Conservation (phyloP, 1,140 invertebrate species). For the Armadillidium nasatum region DNA sequence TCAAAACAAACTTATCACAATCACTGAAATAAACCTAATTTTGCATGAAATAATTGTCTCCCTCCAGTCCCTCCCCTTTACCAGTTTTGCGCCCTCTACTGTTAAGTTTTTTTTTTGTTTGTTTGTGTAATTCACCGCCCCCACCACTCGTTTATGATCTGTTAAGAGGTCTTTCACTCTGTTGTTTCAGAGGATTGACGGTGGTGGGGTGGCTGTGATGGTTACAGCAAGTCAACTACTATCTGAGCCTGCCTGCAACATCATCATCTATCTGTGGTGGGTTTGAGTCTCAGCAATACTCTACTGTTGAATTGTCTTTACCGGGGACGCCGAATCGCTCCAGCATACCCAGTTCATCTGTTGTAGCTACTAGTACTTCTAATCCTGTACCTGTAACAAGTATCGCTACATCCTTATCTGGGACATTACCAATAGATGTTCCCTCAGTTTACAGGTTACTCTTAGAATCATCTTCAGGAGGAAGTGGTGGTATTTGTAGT, state of each 20-base stretch:
- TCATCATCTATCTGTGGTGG: background rate
- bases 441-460: background rate
- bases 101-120: background rate
- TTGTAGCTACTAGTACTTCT: background rate
- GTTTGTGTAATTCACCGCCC: background rate
- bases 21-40: no score
- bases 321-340: background rate
- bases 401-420: background rate
- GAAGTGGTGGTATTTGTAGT: background rate
- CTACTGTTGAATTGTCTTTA: background rate
- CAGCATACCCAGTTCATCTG: background rate
- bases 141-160: slow-evolving; percentile 4
- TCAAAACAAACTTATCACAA: no score
- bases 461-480: background rate
- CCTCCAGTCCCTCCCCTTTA: no score
- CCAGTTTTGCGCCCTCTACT: background rate
- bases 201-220: background rate
- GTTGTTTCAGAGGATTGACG: background rate
- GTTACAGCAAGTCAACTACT: background rate
- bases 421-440: background rate
- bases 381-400: no score
- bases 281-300: background rate
- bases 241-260: background rate
- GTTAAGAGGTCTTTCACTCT: background rate
- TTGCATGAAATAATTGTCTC: no score